phyloP scores from a whole-genome alignment of 2,888 invertebrate species.

The Nebria salina region DNA sequence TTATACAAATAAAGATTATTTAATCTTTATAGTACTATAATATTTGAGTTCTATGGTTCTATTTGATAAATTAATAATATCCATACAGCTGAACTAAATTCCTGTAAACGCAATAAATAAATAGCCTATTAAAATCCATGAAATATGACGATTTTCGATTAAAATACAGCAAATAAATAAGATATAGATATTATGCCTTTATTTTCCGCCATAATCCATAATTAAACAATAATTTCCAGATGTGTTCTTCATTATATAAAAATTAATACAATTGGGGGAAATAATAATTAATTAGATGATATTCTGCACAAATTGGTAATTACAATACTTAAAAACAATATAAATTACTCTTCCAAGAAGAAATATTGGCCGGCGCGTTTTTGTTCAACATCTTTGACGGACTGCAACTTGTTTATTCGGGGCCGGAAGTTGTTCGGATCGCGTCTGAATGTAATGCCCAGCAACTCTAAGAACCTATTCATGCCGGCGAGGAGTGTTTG shows the following conservation, averaged over 20 bases:
- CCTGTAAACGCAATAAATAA: background rate
- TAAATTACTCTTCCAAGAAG: conserved; percentile 93
- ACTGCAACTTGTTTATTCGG: conserved; percentile 95
- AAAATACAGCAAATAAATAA: background rate
- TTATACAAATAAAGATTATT: background rate
- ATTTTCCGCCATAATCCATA: conserved; percentile 11
- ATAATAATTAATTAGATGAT: conserved; percentile 18
- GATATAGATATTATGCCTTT: conserved; percentile 6
- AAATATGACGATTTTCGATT: background rate
- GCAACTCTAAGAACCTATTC: conserved; percentile 94
- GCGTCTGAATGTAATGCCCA: conserved; percentile 97
- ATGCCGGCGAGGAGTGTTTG: conserved; percentile 95
- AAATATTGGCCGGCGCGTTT: conserved; percentile 98
- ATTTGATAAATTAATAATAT: too few relatives aligned
- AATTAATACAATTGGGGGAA: conserved; percentile 30
- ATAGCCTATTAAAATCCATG: background rate
- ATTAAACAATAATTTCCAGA: conserved; percentile 12
- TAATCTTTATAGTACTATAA: too few relatives aligned
- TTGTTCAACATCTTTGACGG: conserved; percentile 98
- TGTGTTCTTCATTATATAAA: conserved; percentile 34
- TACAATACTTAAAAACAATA: background rate
- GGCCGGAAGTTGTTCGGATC: conserved; percentile 99
- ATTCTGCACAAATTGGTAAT: conserved; percentile 1
- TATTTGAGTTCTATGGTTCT: too few relatives aligned
- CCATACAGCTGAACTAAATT: too few relatives aligned